Evolutionary conservation across 2,113 vertebrate genomes (phyloP).

Genomic region (Gambusia holbrooki): DNA sequence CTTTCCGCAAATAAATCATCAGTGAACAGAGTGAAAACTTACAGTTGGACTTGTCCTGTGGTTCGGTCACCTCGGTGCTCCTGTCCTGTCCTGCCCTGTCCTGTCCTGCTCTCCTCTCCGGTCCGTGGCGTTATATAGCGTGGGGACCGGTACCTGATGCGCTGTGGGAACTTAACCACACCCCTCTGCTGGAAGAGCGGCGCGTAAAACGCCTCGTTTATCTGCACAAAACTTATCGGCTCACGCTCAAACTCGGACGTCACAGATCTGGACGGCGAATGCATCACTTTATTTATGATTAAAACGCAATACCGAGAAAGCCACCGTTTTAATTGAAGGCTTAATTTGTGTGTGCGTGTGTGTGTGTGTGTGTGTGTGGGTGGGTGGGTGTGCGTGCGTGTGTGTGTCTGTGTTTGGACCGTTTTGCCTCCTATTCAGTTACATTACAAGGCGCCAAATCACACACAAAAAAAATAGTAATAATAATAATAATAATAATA

Average conservation of each 20-base stretch:
- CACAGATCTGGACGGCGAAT: background rate
- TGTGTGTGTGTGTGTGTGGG: no score
- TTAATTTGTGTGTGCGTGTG: no score
- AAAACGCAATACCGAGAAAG: no score
- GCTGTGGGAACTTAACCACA: slow-evolving; percentile 53
- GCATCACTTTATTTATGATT: background rate
- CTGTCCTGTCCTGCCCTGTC: slow-evolving; percentile 27
- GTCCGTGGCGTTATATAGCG: slow-evolving; percentile 51
- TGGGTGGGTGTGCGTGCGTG: no score
- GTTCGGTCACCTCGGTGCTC: slow-evolving; percentile 29
- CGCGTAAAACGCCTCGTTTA: slow-evolving; percentile 1
- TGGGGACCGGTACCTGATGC: slow-evolving; percentile 58
- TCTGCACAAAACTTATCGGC: background rate
- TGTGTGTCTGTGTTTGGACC: no score
- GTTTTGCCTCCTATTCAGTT: no score
- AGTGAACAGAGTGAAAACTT: slow-evolving; percentile 3
- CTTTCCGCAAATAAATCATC: background rate
- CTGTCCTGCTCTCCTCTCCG: slow-evolving; percentile 34
- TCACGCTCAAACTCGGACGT: background rate
- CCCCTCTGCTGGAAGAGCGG: slow-evolving; percentile 25
- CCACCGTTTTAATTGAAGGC: no score
- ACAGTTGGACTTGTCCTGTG: slow-evolving; percentile 42
- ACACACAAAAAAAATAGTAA: no score
- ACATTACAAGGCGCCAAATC: no score
- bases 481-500: no score